Conservation (phyloP, 2,797 vertebrate genomes). For the Muscicapa comitata region DNA sequence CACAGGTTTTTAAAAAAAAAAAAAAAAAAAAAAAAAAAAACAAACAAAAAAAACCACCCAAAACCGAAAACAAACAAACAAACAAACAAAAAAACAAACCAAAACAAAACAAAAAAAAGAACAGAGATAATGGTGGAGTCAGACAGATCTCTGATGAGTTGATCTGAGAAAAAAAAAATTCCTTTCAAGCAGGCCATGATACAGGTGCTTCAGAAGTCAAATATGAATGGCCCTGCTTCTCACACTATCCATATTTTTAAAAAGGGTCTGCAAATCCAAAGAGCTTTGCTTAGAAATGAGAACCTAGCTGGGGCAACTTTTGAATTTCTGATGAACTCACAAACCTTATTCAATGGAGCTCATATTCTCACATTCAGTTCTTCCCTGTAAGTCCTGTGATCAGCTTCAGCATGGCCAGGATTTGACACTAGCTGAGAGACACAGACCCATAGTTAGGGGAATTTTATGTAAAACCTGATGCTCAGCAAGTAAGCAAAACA, state of each 20-base stretch:
- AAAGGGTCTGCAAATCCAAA: neutral
- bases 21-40: no score
- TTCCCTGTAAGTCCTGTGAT: neutral
- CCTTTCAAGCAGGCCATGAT: neutral
- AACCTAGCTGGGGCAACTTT: neutral
- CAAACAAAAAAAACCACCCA: no score
- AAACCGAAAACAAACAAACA: no score
- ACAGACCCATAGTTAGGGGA: neutral
- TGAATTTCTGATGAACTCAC: neutral
- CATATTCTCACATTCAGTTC: neutral
- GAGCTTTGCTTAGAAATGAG: neutral
- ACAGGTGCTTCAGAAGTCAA: neutral
- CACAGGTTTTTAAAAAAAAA: neutral
- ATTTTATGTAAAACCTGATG: neutral
- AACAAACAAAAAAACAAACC: no score
- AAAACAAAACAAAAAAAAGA: neutral
- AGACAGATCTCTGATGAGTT: neutral
- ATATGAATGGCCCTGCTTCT: neutral
- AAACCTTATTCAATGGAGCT: neutral
- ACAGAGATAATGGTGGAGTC: neutral
- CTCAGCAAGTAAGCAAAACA: neutral
- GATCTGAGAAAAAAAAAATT: neutral
- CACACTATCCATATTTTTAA: fast-evolving
- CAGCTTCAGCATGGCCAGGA: neutral
- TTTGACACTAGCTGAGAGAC: neutral